Evolutionary conservation across 1,140 invertebrate genomes (phyloP).

Genomic region (Meloidogyne exigua): DNA sequence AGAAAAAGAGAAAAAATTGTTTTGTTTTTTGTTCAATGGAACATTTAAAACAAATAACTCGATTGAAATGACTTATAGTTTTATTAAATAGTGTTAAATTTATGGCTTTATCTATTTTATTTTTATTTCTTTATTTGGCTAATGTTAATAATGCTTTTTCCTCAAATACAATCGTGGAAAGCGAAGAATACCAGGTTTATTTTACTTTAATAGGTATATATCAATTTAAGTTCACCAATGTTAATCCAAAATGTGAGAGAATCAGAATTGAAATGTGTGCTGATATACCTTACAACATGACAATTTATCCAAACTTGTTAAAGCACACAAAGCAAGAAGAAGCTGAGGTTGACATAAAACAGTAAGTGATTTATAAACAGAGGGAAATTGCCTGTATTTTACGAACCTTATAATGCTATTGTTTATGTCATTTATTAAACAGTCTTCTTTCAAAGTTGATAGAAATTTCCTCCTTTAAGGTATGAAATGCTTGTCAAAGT

Average conservation of each 20-base stretch:
- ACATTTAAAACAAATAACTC: neutral
- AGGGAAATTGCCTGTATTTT: no score
- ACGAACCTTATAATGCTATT: no score
- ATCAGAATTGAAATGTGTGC: slow-evolving; percentile 88
- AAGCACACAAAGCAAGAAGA: slow-evolving; percentile 91
- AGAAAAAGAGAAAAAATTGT: neutral
- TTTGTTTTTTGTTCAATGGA: no score
- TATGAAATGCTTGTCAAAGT: slow-evolving; percentile 93
- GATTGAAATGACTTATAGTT: neutral
- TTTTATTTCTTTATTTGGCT: neutral
- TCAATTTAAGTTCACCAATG: slow-evolving; percentile 31
- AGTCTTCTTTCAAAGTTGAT: no score
- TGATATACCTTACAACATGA: slow-evolving; percentile 87
- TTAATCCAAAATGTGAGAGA: slow-evolving; percentile 78
- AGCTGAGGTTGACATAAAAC: slow-evolving; percentile 85
- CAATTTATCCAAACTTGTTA: slow-evolving; percentile 90
- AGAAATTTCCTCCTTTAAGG: neutral
- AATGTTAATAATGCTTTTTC: neutral
- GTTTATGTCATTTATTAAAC: no score
- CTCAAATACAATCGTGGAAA: slow-evolving; percentile 11
- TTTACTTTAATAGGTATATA: slow-evolving; percentile 3
- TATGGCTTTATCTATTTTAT: slow-evolving; percentile 11
- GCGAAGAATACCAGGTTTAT: slow-evolving; percentile 38
- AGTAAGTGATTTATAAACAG: slow-evolving; percentile 65
- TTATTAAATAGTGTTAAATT: neutral